A percentile compares a stretch with the other conserved stretches of the same genome.
These are phyloP conservation scores for Saturnia pavonia DNA, from an alignment of 2,888 invertebrate genomes.

Conservation along the genomic window DNA sequence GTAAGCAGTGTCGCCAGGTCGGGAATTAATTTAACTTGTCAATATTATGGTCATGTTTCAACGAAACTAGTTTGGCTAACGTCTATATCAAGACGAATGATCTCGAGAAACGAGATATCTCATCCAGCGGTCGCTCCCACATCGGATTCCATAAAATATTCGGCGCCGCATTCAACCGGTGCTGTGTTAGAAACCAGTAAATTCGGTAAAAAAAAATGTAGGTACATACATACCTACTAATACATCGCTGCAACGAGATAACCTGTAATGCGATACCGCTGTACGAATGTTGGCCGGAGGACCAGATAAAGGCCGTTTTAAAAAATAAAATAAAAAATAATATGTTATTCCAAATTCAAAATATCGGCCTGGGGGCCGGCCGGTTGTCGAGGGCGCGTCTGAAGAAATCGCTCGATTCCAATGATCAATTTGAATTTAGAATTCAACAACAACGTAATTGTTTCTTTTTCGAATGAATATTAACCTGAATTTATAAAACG, in stretches of 20 bases:
- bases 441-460: constrained; percentile 7
- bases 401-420: constrained; percentile 24
- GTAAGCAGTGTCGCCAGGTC: constrained; percentile 48
- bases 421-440: constrained; percentile 24
- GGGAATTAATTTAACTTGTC: constrained; percentile 70
- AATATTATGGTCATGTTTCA: constrained; percentile 72
- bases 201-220: constrained; percentile 53
- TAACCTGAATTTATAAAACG: constrained; percentile 3
- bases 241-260: constrained; percentile 71
- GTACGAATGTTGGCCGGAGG: constrained; percentile 71
- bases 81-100: constrained; percentile 67
- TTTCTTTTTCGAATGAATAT: constrained; percentile 5
- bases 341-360: constrained; percentile 69
- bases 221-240: constrained; percentile 57
- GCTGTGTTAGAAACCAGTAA: constrained; percentile 56
- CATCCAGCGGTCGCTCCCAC: constrained; percentile 60
- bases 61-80: constrained; percentile 70
- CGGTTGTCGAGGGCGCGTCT: constrained; percentile 19
- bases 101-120: constrained; percentile 71
- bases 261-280: constrained; percentile 74
- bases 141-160: constrained; percentile 69
- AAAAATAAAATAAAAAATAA: constrained; percentile 52
- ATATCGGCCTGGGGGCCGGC: constrained; percentile 57
- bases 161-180: constrained; percentile 48
- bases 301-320: constrained; percentile 70